Evolutionary conservation across 2,888 invertebrate species (phyloP).

Genomic region (Meiosimyza platycephala): DNA sequence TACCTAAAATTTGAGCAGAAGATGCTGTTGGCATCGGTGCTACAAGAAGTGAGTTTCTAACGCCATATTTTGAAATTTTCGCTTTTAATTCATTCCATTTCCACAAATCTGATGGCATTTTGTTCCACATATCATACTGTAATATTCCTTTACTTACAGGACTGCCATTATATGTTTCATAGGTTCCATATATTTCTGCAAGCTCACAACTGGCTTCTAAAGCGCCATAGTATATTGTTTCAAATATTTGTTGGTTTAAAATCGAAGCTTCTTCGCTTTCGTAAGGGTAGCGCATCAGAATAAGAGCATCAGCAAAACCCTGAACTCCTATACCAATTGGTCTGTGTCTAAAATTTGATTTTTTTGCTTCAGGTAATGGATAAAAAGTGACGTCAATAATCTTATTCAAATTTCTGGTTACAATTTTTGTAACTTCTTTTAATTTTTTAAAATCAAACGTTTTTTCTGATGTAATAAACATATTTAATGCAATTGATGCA

Average conservation of each 20-base stretch:
- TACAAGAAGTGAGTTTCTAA: conserved; percentile 91
- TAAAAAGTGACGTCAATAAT: conserved; percentile 97
- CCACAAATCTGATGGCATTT: conserved; percentile 87
- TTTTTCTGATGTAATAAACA: conserved; percentile 84
- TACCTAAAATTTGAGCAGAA: conserved; percentile 98
- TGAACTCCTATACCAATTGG: conserved; percentile 96
- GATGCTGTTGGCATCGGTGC: conserved; percentile 99
- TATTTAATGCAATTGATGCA: conserved; percentile 96
- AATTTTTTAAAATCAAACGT: conserved; percentile 90
- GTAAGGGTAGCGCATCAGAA: conserved; percentile 92
- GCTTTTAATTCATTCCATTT: conserved; percentile 87
- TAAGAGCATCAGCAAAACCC: conserved; percentile 96
- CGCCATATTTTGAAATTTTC: conserved; percentile 88
- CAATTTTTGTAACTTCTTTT: conserved; percentile 86
- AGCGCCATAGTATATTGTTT: conserved; percentile 97
- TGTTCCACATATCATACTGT: conserved; percentile 98
- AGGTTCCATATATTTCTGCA: conserved; percentile 85
- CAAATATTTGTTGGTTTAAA: conserved; percentile 95
- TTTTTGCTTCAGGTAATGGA: conserved; percentile 88
- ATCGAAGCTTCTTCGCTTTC: conserved; percentile 87
- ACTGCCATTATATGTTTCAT: conserved; percentile 90
- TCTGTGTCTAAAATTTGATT: conserved; percentile 87
- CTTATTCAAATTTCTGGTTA: conserved; percentile 93
- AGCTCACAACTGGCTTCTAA: conserved; percentile 95
- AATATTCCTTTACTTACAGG: conserved; percentile 96